Percentiles rank a stretch among this genome's conserved stretches.
phyloP scores from a whole-genome alignment of 1,140 invertebrate genomes.

The Drosophila rhopaloa region DNA sequence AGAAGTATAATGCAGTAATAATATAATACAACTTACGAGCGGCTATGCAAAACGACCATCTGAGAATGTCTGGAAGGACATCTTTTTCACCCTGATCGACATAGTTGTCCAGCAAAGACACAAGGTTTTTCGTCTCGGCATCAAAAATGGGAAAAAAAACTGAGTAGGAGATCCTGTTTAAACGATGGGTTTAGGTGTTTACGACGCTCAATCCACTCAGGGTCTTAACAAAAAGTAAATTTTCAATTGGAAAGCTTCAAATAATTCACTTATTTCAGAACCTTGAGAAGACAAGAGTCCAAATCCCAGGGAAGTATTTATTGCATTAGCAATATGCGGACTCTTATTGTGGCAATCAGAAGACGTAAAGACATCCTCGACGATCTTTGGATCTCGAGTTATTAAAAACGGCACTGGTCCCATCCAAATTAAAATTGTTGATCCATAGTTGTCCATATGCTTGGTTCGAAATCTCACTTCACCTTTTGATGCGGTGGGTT shows the following conservation, averaged over 20 bases:
- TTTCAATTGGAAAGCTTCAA: neutral
- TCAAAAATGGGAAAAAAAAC: conserved; percentile 57
- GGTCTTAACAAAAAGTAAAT: conserved; percentile 23
- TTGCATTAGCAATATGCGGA: conserved; percentile 1
- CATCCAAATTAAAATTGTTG: conserved; percentile 48
- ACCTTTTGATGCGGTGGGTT: conserved; percentile 9
- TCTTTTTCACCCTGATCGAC: conserved; percentile 24
- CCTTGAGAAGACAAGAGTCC: conserved; percentile 49
- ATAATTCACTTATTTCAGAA: neutral
- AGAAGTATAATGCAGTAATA: neutral
- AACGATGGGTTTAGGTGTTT: conserved; percentile 52
- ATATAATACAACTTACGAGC: conserved; percentile 34
- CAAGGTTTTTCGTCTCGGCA: conserved; percentile 29
- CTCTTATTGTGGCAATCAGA: conserved; percentile 42
- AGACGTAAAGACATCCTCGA: conserved; percentile 51
- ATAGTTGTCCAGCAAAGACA: conserved; percentile 22
- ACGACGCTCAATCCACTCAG: conserved; percentile 50
- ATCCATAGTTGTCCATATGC: conserved; percentile 37
- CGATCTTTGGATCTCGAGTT: conserved; percentile 47
- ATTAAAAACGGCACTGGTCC: conserved; percentile 45
- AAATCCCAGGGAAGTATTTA: conserved; percentile 35
- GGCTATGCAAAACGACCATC: conserved; percentile 45
- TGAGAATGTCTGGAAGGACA: conserved; percentile 36
- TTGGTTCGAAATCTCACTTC: conserved; percentile 26
- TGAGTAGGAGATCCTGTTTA: conserved; percentile 41